These are phyloP conservation scores for Drosophila quadrilineata DNA, from an alignment of 1,140 invertebrate species.

Conservation along the genomic window DNA sequence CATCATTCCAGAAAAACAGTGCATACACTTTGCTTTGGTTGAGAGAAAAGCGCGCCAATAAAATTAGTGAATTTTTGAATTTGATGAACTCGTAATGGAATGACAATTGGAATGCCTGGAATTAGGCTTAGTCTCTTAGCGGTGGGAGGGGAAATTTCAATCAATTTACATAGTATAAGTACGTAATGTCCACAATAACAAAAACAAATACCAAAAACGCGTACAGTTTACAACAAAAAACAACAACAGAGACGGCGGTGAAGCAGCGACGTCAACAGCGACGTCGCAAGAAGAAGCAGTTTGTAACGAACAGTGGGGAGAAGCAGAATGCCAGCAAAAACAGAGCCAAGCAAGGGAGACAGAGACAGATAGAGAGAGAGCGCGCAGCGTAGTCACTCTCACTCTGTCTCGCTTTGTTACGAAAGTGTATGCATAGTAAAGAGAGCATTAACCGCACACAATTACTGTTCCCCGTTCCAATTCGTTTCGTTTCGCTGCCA, in stretches of 20 bases:
- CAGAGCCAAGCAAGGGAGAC: slow-evolving; percentile 38
- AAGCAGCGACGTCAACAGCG: slow-evolving; percentile 5
- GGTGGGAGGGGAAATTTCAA: slow-evolving; percentile 4
- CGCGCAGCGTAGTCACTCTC: no score
- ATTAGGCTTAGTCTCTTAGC: neutral
- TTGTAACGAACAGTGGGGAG: slow-evolving; percentile 77
- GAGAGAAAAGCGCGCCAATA: slow-evolving; percentile 46
- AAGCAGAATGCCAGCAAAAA: slow-evolving; percentile 63
- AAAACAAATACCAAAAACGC: slow-evolving; percentile 29
- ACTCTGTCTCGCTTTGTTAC: slow-evolving; percentile 40
- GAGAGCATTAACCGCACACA: slow-evolving; percentile 28
- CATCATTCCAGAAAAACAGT: neutral
- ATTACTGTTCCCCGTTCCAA: neutral
- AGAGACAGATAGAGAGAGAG: slow-evolving; percentile 4
- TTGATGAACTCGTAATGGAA: slow-evolving; percentile 39
- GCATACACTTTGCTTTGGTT: neutral
- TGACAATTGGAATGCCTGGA: neutral
- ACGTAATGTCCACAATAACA: slow-evolving; percentile 20
- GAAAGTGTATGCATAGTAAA: slow-evolving; percentile 66
- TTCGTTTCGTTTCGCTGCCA: slow-evolving; percentile 15
- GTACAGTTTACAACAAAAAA: slow-evolving; percentile 48
- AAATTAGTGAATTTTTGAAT: slow-evolving; percentile 50
- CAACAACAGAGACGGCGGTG: slow-evolving; percentile 17
- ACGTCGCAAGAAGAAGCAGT: slow-evolving; percentile 66
- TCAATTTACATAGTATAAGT: slow-evolving; percentile 50